Evolutionary conservation across 2,113 vertebrate genomes (phyloP).

Genomic region (Myrmophylax atrothorax): DNA sequence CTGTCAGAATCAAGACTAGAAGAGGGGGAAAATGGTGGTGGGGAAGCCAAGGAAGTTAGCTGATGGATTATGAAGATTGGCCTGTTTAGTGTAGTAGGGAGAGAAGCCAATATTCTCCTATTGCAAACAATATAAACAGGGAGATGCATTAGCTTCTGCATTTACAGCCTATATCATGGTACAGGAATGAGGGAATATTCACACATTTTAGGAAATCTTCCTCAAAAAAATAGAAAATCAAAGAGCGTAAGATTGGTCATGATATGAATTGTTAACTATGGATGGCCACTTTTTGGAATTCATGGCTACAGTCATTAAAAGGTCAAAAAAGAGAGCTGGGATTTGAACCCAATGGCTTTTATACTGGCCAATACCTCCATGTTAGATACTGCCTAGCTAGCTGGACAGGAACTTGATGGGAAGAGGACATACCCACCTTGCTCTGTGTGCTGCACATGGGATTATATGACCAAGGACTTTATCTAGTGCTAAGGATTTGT

Average conservation of each 20-base stretch:
- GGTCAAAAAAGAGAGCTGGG: neutral
- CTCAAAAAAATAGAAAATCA: neutral
- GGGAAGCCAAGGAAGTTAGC: neutral
- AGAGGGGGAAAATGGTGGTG: neutral
- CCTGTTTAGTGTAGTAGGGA: neutral
- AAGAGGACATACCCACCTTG: neutral
- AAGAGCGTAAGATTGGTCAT: neutral
- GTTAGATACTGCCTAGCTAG: neutral
- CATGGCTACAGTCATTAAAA: neutral
- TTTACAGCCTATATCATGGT: neutral
- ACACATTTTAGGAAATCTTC: neutral
- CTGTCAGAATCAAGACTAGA: neutral
- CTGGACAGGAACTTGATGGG: rapidly evolving
- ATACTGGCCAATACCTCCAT: neutral
- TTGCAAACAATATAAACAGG: neutral
- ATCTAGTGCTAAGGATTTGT: neutral
- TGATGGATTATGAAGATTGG: neutral
- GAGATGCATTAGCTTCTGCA: neutral
- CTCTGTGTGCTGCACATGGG: neutral
- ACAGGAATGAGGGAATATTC: neutral
- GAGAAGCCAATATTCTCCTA: neutral
- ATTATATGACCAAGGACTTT: neutral
- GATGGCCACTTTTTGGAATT: neutral
- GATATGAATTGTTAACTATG: neutral
- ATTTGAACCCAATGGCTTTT: neutral